Evolutionary conservation across 35 echinoderm and acorn worm species (phyloP).

Genomic region (Heliocidaris erythrogramma): DNA sequence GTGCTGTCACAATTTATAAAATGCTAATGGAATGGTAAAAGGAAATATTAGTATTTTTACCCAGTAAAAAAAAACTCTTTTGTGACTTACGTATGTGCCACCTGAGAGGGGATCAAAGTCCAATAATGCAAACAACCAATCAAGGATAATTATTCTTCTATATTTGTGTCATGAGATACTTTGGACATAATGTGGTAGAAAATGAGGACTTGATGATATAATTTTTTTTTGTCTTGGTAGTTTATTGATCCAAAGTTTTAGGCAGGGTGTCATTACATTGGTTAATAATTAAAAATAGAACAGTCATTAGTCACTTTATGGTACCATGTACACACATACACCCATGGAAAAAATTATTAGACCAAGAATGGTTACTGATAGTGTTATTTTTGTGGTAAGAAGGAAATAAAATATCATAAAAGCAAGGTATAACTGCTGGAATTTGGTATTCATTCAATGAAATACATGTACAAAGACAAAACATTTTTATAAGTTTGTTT

Average conservation of each 20-base stretch:
- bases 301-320: not conserved
- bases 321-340: not conserved
- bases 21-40: not conserved
- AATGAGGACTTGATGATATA: not conserved
- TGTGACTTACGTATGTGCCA: not conserved
- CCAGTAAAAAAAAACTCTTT: not conserved
- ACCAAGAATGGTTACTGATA: too few species aligned
- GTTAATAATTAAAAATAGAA: not conserved
- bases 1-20: not conserved
- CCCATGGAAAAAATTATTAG: too few species aligned
- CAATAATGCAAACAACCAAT: not conserved
- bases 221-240: not conserved
- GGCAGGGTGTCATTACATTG: not conserved
- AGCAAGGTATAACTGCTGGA: too few species aligned
- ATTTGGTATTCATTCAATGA: too few species aligned
- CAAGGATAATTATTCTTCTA: not conserved
- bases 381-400: too few species aligned
- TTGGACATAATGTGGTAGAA: not conserved
- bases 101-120: not conserved
- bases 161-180: not conserved
- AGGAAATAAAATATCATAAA: too few species aligned
- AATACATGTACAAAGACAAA: too few species aligned
- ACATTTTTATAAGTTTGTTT: too few species aligned
- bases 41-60: not conserved
- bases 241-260: not conserved